phyloP scores from a whole-genome alignment of 2,113 vertebrate genomes.

The Micronycteris hirsuta region DNA sequence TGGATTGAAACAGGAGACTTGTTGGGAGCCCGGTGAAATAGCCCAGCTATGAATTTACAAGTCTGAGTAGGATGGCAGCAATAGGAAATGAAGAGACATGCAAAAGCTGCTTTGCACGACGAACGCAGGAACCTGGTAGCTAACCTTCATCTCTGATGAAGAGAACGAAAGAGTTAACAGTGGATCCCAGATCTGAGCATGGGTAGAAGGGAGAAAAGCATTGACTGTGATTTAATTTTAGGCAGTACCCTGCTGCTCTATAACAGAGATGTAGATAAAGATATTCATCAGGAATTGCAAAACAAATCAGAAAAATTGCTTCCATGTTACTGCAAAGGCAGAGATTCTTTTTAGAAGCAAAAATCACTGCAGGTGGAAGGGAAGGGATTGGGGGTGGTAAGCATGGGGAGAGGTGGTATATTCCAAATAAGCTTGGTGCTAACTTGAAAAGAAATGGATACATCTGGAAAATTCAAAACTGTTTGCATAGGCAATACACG shows the following conservation, averaged over 20 bases:
- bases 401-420: neutral
- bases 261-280: constrained; percentile 25
- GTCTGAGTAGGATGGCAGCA: neutral
- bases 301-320: constrained; percentile 58
- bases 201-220: neutral
- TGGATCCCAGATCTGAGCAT: neutral
- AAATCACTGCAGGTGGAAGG: constrained; percentile 54
- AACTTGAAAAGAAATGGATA: constrained; percentile 62
- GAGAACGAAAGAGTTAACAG: neutral
- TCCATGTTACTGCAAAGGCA: constrained; percentile 8
- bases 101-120: neutral
- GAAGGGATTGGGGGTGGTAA: neutral
- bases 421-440: constrained; percentile 45
- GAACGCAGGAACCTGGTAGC: neutral
- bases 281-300: constrained; percentile 40
- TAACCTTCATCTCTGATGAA: too few species aligned
- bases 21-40: neutral
- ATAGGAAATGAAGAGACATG: neutral
- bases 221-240: constrained; percentile 11
- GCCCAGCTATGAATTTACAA: neutral
- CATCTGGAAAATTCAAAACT: constrained; percentile 67
- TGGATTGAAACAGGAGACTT: neutral
- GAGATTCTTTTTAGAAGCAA: constrained; percentile 47
- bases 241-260: neutral
- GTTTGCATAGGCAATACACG: constrained; percentile 37